These are phyloP conservation scores for Drosophila hamatofila DNA, from an alignment of 2,888 invertebrate genomes.

Conservation along the genomic window DNA sequence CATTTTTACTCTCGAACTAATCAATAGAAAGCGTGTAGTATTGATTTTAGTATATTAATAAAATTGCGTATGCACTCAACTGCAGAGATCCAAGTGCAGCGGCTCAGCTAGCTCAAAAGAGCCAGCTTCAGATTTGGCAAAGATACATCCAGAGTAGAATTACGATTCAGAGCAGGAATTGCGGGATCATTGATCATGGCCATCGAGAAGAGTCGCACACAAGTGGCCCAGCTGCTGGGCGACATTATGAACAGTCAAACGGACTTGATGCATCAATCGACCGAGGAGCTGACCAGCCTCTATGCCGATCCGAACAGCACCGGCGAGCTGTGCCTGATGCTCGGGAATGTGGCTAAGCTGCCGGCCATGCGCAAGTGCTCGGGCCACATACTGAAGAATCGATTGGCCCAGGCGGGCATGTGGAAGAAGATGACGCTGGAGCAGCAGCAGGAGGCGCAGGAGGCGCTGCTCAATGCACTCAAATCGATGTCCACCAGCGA, in stretches of 20 bases:
- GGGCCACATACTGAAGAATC: conserved; percentile 1
- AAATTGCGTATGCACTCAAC: too few relatives aligned
- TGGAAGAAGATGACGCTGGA: conserved; percentile 1
- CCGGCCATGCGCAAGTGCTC: conserved; percentile 15
- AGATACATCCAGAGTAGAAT: not conserved
- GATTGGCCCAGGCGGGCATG: not conserved
- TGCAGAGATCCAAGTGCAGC: not conserved
- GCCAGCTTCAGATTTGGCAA: not conserved
- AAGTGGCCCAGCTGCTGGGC: not conserved
- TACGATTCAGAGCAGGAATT: not conserved
- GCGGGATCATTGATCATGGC: not conserved
- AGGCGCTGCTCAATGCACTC: not conserved
- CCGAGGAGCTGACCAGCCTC: conserved; percentile 1
- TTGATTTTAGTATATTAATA: not conserved
- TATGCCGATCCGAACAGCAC: not conserved
- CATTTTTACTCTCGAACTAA: not conserved
- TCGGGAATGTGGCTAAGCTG: not conserved
- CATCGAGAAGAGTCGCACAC: not conserved
- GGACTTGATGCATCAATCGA: not conserved
- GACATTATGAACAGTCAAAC: not conserved
- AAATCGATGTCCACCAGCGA: not conserved
- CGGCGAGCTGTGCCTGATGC: conserved; percentile 2
- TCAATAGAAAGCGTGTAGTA: not conserved
- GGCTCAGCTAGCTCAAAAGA: too few relatives aligned
- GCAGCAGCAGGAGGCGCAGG: conserved; percentile 2